Base-by-base conservation (phyloP, 2,797 vertebrate species). In the Pipistrellus nathusii region DNA sequence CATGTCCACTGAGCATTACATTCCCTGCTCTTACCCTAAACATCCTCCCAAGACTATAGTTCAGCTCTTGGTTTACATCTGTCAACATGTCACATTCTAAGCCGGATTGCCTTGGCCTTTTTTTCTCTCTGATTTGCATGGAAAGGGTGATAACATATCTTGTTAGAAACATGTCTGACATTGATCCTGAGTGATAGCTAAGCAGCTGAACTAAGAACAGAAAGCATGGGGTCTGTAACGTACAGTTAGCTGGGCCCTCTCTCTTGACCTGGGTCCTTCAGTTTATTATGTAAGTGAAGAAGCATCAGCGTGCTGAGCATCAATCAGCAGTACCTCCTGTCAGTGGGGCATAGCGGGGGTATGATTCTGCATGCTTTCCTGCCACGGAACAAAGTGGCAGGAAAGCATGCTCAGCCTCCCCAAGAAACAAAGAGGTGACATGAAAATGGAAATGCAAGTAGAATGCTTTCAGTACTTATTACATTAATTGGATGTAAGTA, bases 401-500 rank as follows among this genome's bases (percentile, higher is more conserved):
- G n/a, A n/a, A n/a, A n/a, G n/a, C n/a, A n/a, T n/a, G n/a, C 83
- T 48, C 77, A 78, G n/a, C 77, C 73, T 41, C 89, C 66, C 68
- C 41, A 76, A 23, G 55, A 90, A 83, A 25, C 75, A 85, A 86
- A 84, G 55, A 84, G 51, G 44, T 85, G 55, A 55, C 41, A 46
- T 20, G 13, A 8, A 90, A 85, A 91, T 91, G 59, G 25, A 86
- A 90, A 92, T 71, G 66, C 90, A 86, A 85, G 18, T 6, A 17
- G n/a, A 72, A 51, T 9, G 51, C 55, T 78, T 82, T 72, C 46
- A 9, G 11, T 12, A 38, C 64, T 90, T 93, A 87, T 73, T 93
- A 85, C 92, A 84, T 83, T 95, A 95, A 96, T 81, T n/a, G 35
- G 82, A 76, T 83, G 53, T 91, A 94, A 95, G 76, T 93, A 46